Percentiles rank a stretch among this genome's conserved stretches.
These are phyloP conservation scores for Heliopora coerulea DNA, from an alignment of 92 coral and sea anemone genomes.

Conservation along the genomic window DNA sequence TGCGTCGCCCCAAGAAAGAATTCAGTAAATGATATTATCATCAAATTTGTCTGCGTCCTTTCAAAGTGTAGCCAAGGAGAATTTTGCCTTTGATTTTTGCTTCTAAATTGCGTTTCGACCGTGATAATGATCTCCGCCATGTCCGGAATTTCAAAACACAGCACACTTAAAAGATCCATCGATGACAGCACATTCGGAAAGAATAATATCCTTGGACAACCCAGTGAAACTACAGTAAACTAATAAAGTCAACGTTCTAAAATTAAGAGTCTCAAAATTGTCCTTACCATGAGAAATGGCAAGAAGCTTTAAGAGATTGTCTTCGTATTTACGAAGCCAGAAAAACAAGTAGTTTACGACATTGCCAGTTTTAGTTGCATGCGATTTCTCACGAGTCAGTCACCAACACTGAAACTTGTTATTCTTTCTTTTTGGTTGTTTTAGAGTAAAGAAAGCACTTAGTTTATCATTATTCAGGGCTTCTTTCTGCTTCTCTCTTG, in stretches of 20 bases:
- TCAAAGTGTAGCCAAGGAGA: background rate
- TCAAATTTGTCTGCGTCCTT: background rate
- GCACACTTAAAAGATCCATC: slow-evolving; percentile 22
- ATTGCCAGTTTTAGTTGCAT: too few relatives aligned
- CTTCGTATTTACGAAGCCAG: too few relatives aligned
- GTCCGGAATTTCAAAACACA: background rate
- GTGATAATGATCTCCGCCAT: slow-evolving; percentile 32
- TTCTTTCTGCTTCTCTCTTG: too few relatives aligned
- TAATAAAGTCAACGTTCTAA: background rate
- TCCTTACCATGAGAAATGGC: too few relatives aligned
- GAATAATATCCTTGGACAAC: slow-evolving; percentile 1
- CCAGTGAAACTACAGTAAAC: background rate
- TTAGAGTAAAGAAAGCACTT: background rate
- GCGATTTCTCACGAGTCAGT: too few relatives aligned
- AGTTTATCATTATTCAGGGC: too few relatives aligned
- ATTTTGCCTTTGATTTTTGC: background rate
- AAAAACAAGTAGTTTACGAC: too few relatives aligned
- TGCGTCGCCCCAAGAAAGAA: background rate
- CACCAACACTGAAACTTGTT: background rate
- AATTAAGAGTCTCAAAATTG: background rate
- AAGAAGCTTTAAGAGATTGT: too few relatives aligned
- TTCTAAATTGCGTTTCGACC: background rate
- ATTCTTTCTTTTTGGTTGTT: background rate
- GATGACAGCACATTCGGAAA: slow-evolving; percentile 23
- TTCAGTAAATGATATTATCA: background rate